These are phyloP conservation scores for Pseudobourletiella spinata DNA, from an alignment of 1,140 invertebrate genomes.

Conservation along the genomic window DNA sequence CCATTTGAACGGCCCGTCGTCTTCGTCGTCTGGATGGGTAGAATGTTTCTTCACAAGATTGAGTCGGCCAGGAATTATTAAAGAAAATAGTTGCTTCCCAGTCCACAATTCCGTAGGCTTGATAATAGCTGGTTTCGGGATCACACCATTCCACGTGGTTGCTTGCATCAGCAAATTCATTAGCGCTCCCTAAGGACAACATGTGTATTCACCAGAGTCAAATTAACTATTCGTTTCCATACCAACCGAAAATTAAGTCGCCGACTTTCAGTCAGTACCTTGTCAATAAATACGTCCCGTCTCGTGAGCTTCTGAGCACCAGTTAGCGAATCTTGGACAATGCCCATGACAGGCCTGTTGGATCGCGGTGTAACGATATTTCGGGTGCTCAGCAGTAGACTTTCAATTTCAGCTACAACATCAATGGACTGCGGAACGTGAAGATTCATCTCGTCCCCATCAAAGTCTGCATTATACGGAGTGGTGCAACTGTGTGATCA, in stretches of 20 bases:
- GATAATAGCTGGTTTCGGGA: constrained; percentile 94
- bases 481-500: constrained; percentile 72
- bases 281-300: constrained; percentile 93
- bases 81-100: constrained; percentile 90
- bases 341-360: constrained; percentile 99
- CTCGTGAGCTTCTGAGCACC: constrained; percentile 99
- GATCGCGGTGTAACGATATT: constrained; percentile 98
- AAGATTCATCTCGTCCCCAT: constrained; percentile 99
- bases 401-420: constrained; percentile 94
- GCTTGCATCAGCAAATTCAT: constrained; percentile 99
- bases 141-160: constrained; percentile 97
- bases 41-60: constrained; percentile 96
- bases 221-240: not conserved
- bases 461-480: constrained; percentile 99
- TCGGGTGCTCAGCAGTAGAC: constrained; percentile 91
- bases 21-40: constrained; percentile 99
- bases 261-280: constrained; percentile 44
- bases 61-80: constrained; percentile 97
- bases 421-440: constrained; percentile 99
- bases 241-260: not conserved
- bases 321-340: constrained; percentile 96
- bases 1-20: constrained; percentile 97
- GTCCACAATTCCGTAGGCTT: constrained; percentile 98
- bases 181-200: constrained; percentile 63
- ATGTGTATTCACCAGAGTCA: too few relatives aligned